Conservation (phyloP, 2,797 vertebrate species). For the Champsocephalus gunnari region DNA sequence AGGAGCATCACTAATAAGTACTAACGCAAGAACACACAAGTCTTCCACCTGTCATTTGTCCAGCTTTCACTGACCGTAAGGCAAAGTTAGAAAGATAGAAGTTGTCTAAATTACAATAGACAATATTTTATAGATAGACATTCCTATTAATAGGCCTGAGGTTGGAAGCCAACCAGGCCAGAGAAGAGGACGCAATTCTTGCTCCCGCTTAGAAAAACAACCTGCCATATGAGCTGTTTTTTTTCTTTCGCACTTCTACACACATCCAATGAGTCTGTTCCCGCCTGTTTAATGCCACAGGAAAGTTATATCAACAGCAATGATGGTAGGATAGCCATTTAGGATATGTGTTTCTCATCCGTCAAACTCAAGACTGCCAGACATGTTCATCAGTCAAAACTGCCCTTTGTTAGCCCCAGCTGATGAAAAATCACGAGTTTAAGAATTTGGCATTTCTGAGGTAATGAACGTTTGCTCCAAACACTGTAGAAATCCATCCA, state of each 20-base stretch:
- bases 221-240: neutral
- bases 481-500: constrained; percentile 6
- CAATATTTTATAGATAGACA: neutral
- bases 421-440: neutral
- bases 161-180: neutral
- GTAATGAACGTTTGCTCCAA: neutral
- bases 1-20: neutral
- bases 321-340: neutral
- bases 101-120: neutral
- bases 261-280: neutral
- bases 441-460: neutral
- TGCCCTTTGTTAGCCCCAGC: neutral
- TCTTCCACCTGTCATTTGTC: neutral
- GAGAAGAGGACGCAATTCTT: constrained; percentile 6
- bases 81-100: neutral
- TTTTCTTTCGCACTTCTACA: neutral
- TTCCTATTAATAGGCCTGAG: neutral
- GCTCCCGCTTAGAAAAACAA: neutral
- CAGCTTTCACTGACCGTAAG: neutral
- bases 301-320: neutral
- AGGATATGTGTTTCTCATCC: neutral
- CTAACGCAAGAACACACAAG: no score
- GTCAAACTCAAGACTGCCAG: neutral
- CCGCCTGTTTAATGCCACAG: neutral
- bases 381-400: constrained; percentile 1